Evolutionary conservation across 2,888 invertebrate species (phyloP), one percentile per base, ranked within the genome.

Genomic region (Andrena trimmerana): DNA sequence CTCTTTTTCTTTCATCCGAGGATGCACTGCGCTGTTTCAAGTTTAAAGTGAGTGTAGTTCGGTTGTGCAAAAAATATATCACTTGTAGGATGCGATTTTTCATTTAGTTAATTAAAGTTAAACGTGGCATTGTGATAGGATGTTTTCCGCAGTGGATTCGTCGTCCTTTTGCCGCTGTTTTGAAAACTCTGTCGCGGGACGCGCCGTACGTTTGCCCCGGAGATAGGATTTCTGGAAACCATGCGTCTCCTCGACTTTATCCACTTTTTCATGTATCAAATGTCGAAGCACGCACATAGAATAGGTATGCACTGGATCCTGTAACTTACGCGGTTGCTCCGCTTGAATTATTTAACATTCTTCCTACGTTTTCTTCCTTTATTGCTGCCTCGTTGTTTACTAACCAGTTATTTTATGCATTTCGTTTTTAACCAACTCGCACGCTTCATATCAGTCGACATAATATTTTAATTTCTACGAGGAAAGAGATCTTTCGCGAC

Each of bases 231-330:
- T 79, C 67, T 13, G 8, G 29, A 81, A 72, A 42, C 29, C 57
- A 36, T n/a, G 7, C 48, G 13, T 79, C 67, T 24, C 65, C 60
- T 60, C 52, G 50, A 24, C 24, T 48, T 33, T 31, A 33, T 78
- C 54, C 29, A n/a, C 66, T 50, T 33, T 68, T 72, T 72, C 81
- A 72, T 73, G 59, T 71, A 54, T 72, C 60, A 80, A 67, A 66
- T 54, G 48, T 80, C 72, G 50, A 76, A 65, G 27, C n/a, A 31
- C 71, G n/a, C 36, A 27, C 24, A 1, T 52, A 2, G 60, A 78
- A 68, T 54, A 52, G 65, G 59, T 36, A 50, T 7, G 20, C 60
- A 63, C 31, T 33, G 52, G 8, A 31, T 52, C 62, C 4, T 24
- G 36, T 8, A 48, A 42, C 36, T 42, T 52, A 20, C 66, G 29